Conservation (phyloP, 2,113 vertebrate species). For the Planiliza haematocheilus region DNA sequence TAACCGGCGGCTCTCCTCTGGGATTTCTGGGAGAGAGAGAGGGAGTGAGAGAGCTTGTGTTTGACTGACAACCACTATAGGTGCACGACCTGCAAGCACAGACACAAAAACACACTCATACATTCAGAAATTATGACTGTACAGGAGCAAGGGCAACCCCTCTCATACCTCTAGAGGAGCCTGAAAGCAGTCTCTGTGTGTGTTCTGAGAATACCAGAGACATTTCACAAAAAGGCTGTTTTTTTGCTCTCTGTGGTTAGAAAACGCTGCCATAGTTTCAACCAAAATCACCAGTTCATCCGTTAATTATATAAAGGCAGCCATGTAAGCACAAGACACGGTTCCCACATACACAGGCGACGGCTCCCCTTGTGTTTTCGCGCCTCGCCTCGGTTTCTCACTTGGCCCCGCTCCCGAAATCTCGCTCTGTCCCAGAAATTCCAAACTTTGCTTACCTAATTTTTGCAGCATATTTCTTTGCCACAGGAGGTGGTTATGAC, state of each 20-base stretch:
- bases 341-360: conserved; percentile 1
- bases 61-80: conserved; percentile 71
- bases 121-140: conserved; percentile 56
- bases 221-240: conserved; percentile 2
- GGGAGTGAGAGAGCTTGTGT: conserved; percentile 21
- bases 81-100: conserved; percentile 50
- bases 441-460: conserved; percentile 87
- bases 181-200: conserved; percentile 14
- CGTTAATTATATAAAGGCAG: conserved; percentile 14
- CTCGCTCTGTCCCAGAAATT: conserved; percentile 74
- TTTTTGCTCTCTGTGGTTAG: neutral
- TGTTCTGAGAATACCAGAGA: conserved; percentile 13
- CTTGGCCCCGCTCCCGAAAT: conserved; percentile 17
- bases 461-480: conserved; percentile 97
- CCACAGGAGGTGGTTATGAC: conserved; percentile 99
- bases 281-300: conserved; percentile 12
- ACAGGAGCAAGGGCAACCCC: conserved; percentile 33
- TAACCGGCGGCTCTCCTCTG: conserved; percentile 70
- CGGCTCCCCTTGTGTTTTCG: neutral
- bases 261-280: conserved; percentile 11
- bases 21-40: conserved; percentile 47
- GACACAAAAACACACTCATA: conserved; percentile 67
- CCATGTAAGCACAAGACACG: conserved; percentile 47
- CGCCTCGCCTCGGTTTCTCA: conserved; percentile 9
- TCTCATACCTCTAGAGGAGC: conserved; percentile 43